Percentiles rank a stretch among this genome's conserved stretches.
These are phyloP conservation scores for Pelecanus crispus DNA, from an alignment of 2,113 vertebrate species.

Conservation along the genomic window DNA sequence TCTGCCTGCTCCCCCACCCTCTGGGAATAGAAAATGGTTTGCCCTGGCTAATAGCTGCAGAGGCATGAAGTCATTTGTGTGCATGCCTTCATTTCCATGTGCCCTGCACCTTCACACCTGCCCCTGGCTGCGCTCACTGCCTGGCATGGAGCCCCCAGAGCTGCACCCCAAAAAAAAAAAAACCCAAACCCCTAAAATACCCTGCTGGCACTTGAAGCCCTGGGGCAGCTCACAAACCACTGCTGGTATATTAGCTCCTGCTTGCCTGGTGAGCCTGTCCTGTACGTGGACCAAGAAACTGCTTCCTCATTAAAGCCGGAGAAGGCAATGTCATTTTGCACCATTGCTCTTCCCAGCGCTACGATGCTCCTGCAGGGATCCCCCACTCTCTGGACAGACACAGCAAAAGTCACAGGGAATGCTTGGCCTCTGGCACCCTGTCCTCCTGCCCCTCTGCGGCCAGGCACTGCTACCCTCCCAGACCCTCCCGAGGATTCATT, in stretches of 20 bases:
- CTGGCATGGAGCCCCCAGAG: background rate
- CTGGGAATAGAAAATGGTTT: background rate
- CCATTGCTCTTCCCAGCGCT: background rate
- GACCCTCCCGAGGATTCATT: background rate
- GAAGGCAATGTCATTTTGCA: background rate
- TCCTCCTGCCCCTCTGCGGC: background rate
- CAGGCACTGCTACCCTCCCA: background rate
- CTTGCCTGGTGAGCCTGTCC: background rate
- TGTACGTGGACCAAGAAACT: background rate
- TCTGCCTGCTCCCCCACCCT: background rate
- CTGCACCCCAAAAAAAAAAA: background rate
- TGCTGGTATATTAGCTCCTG: background rate
- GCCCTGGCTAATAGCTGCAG: background rate
- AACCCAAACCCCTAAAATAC: rapidly evolving
- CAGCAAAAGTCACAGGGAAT: background rate
- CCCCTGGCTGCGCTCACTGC: background rate
- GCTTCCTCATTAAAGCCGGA: background rate
- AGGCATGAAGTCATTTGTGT: background rate
- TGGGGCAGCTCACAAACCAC: background rate
- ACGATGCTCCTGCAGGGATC: background rate
- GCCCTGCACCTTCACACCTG: background rate
- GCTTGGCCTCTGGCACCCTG: background rate
- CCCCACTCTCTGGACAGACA: background rate
- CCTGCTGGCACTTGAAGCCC: background rate
- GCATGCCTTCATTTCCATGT: background rate